A percentile compares a stretch with the other conserved stretches of the same genome.
Conservation (phyloP, 2,888 invertebrate species). For the Clanis bilineata region DNA sequence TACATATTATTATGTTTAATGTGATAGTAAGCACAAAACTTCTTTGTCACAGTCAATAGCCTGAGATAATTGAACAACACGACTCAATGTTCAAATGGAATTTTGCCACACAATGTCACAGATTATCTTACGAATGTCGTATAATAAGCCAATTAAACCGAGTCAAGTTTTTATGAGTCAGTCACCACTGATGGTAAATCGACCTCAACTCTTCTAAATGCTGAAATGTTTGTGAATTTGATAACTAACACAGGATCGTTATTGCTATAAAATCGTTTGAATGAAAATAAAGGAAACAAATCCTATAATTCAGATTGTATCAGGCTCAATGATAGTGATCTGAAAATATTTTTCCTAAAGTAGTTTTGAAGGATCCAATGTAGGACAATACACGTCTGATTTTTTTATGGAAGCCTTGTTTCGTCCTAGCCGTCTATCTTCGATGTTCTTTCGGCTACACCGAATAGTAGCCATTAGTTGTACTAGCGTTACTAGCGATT, state of each 20-base stretch:
- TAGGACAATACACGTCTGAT: too few species aligned
- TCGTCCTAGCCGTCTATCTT: too few species aligned
- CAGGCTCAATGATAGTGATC: background rate
- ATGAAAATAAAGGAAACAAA: background rate
- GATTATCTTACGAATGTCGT: conserved; percentile 25
- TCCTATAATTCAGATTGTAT: background rate
- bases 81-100: conserved; percentile 19
- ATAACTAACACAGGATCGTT: background rate
- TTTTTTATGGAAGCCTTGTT: too few species aligned
- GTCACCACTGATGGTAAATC: conserved; percentile 27
- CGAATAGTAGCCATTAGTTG: too few species aligned
- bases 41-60: conserved; percentile 33
- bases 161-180: conserved; percentile 35
- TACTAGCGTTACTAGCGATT: too few species aligned
- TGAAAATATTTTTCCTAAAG: too few species aligned
- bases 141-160: conserved; percentile 30
- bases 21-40: conserved; percentile 25
- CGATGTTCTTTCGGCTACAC: too few species aligned
- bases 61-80: conserved; percentile 22
- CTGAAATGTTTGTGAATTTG: background rate
- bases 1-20: conserved; percentile 17
- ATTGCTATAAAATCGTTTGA: background rate
- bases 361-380: too few species aligned
- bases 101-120: conserved; percentile 24
- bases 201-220: conserved; percentile 18